Evolutionary conservation across 2,797 vertebrate species (phyloP).

Genomic region (Myioborus melanocephalus): DNA sequence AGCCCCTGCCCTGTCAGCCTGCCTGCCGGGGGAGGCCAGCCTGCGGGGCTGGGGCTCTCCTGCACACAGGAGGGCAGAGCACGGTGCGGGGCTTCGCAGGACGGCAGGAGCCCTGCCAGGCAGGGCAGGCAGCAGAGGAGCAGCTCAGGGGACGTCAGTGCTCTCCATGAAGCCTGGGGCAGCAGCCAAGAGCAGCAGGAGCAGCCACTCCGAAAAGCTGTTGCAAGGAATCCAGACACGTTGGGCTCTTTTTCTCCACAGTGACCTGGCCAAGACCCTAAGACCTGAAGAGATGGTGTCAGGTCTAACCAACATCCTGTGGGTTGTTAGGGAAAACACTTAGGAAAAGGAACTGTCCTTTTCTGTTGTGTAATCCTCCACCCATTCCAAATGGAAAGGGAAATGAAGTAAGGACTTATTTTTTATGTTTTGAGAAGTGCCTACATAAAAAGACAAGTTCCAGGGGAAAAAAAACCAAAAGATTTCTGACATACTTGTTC

Average conservation of each 20-base stretch:
- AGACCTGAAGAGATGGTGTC: neutral
- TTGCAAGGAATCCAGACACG: neutral
- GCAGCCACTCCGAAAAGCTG: neutral
- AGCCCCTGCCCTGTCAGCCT: rapidly evolving
- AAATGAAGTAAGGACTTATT: neutral
- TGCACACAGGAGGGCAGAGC: neutral
- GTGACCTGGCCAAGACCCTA: neutral
- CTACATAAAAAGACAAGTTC: neutral
- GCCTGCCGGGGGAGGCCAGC: neutral
- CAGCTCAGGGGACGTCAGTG: neutral
- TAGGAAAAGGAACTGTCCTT: neutral
- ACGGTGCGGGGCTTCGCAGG: rapidly evolving
- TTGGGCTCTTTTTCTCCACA: neutral
- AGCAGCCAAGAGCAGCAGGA: neutral
- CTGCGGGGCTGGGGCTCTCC: neutral
- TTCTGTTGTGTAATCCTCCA: neutral
- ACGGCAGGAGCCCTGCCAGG: neutral
- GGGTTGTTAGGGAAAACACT: neutral
- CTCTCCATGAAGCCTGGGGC: neutral
- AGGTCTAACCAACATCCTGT: neutral
- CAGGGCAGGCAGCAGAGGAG: neutral
- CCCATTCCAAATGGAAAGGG: constrained; percentile 3
- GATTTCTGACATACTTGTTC: neutral
- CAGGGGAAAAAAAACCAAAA: neutral
- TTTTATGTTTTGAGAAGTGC: neutral